These are phyloP conservation scores for Cynaeus angustus DNA, from an alignment of 2,888 invertebrate genomes.

Conservation along the genomic window DNA sequence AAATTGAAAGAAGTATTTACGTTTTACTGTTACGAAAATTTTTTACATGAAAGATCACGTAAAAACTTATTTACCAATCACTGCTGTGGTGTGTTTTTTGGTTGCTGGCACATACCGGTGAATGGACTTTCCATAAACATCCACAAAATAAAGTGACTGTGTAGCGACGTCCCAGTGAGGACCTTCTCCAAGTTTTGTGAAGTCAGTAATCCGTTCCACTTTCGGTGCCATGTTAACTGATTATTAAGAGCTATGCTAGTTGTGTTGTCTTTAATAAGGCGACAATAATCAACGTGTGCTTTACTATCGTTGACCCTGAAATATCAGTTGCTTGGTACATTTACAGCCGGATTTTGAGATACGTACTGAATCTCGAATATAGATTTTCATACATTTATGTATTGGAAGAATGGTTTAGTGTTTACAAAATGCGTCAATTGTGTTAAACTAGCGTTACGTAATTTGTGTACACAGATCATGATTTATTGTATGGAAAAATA, in stretches of 20 bases:
- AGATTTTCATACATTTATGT: no score
- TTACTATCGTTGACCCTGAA: constrained; percentile 25
- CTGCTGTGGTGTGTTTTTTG: constrained; percentile 52
- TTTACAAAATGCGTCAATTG: no score
- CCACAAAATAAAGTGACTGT: constrained; percentile 80
- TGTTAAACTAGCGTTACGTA: no score
- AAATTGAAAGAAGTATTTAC: no score
- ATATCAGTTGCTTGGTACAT: neutral
- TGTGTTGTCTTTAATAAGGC: neutral
- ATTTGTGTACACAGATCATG: no score
- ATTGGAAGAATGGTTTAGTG: no score
- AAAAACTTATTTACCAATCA: constrained; percentile 43
- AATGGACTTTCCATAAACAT: constrained; percentile 71
- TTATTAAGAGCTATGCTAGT: constrained; percentile 5
- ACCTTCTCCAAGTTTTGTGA: constrained; percentile 79
- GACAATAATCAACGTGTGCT: neutral
- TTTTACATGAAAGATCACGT: no score
- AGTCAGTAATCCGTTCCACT: constrained; percentile 70
- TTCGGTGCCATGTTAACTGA: constrained; percentile 54
- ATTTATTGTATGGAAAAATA: no score
- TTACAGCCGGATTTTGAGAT: no score
- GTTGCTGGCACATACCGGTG: constrained; percentile 61
- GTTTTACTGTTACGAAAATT: no score
- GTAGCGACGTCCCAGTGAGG: constrained; percentile 81
- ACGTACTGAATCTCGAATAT: no score